Evolutionary conservation across 1,140 invertebrate species (phyloP).

Genomic region (Philotrypesis tridentata): DNA sequence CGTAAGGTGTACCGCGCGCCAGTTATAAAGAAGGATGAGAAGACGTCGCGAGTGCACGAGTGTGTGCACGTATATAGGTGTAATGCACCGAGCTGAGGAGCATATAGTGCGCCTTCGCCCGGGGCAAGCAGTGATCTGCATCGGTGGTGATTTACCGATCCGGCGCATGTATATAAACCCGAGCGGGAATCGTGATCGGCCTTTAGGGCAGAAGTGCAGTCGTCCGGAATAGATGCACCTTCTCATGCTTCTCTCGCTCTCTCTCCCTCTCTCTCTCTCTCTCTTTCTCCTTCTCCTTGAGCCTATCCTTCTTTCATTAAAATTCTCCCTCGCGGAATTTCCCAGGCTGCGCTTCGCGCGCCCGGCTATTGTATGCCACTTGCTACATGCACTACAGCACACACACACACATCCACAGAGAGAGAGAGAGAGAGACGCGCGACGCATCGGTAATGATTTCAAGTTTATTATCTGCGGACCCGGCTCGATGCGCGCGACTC

Average conservation of each 20-base stretch:
- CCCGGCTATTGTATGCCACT: background rate
- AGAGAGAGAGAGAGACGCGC: too few species aligned
- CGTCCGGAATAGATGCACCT: constrained; percentile 57
- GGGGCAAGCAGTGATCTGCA: constrained; percentile 61
- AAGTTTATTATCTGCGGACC: too few species aligned
- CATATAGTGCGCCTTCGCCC: constrained; percentile 46
- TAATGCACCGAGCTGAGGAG: constrained; percentile 19
- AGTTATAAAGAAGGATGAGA: constrained; percentile 27
- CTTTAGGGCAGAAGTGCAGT: constrained; percentile 62
- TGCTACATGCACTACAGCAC: background rate
- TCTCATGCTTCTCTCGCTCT: constrained; percentile 25
- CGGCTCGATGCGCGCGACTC: too few species aligned
- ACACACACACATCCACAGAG: too few species aligned
- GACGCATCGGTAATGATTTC: too few species aligned
- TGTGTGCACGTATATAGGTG: too few species aligned
- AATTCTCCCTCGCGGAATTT: constrained; percentile 44
- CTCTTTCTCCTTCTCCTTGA: background rate
- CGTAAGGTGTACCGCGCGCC: constrained; percentile 23
- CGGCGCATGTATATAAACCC: constrained; percentile 54
- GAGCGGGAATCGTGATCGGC: constrained; percentile 65
- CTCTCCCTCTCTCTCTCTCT: constrained; percentile 2
- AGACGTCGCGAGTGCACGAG: too few species aligned
- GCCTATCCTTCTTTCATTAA: constrained; percentile 39
- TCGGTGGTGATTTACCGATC: constrained; percentile 69
- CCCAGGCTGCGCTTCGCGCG: constrained; percentile 32